Base-by-base conservation (phyloP, 1,140 invertebrate genomes). In the Aporrectodea caliginosa region DNA sequence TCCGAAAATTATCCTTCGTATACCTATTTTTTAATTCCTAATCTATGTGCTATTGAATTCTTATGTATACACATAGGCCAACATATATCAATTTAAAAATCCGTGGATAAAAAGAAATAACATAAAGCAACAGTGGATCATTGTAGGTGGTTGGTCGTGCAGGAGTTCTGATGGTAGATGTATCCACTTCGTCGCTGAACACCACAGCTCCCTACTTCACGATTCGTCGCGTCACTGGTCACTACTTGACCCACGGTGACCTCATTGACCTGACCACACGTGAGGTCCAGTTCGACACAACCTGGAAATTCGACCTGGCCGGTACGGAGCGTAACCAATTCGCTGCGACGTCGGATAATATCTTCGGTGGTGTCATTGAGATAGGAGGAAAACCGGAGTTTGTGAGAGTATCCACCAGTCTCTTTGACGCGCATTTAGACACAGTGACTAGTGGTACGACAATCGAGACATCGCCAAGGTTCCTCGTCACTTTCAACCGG, bases 211-310 rank as follows among this genome's bases (percentile, higher is more conserved):
- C 43, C 6, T 58, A 58, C 22, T 58, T 58, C 43, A 35, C 70
- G 16, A 81, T 83, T 30, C 68, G 70, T 22, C 73, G 81, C 69
- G 81, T 83, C 0, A 74, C 29, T 16, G 69, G 78, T 16, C 79
- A 81, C 22, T 83, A 75, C 35, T 73, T 82, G 16, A 83, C 83
- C 16, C 34, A 80, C 16, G 83, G 83, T 16, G 83, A 83, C 58
- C 34, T 16, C 6, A 80, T 81, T 68, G 75, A 79, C 75, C 75
- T 83, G 0, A 73, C 68, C 16, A 75, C 81, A 69, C 80, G 82
- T 32, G 73, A 76, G 27, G 77, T 83, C n/a, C 82, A 75, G 0
- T 83, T 85, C 35, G 83, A 84, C 16, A n/a, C 73, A 0, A 76
- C 78, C 35, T 85, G 85, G 68, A 79, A 58, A 58, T 6, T 22